These are phyloP conservation scores for Iselma pallidipennis DNA, from an alignment of 2,888 invertebrate species.

Conservation along the genomic window DNA sequence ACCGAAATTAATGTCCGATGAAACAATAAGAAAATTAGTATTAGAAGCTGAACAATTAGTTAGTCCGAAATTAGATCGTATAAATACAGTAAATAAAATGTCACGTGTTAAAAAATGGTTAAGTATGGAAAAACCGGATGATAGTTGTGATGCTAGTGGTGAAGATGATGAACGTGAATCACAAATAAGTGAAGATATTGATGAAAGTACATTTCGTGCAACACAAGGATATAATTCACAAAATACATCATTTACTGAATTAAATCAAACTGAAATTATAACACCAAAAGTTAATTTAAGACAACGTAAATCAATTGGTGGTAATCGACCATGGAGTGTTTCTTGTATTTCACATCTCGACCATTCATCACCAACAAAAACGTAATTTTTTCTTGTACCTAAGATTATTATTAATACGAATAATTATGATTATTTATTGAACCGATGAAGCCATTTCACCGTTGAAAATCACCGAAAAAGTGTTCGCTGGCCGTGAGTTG, in stretches of 20 bases:
- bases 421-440: not conserved
- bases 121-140: constrained; percentile 66
- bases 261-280: constrained; percentile 46
- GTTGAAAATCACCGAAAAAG: too few relatives aligned
- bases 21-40: constrained; percentile 65
- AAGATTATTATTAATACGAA: not conserved
- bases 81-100: constrained; percentile 60
- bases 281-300: constrained; percentile 64
- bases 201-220: constrained; percentile 71
- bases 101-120: constrained; percentile 73
- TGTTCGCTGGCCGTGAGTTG: too few relatives aligned
- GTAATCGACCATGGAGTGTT: constrained; percentile 82
- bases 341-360: constrained; percentile 80
- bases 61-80: constrained; percentile 52
- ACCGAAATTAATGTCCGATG: constrained; percentile 42
- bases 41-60: constrained; percentile 82
- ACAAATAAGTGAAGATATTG: constrained; percentile 76
- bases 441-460: too few relatives aligned
- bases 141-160: constrained; percentile 87
- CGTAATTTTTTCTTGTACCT: constrained; percentile 29
- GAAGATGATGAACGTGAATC: constrained; percentile 83
- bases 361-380: constrained; percentile 51
- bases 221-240: constrained; percentile 46
- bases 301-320: constrained; percentile 62
- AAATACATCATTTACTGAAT: constrained; percentile 49